Base-by-base conservation (phyloP, 2,113 vertebrate genomes). In the Panthera tigris region DNA sequence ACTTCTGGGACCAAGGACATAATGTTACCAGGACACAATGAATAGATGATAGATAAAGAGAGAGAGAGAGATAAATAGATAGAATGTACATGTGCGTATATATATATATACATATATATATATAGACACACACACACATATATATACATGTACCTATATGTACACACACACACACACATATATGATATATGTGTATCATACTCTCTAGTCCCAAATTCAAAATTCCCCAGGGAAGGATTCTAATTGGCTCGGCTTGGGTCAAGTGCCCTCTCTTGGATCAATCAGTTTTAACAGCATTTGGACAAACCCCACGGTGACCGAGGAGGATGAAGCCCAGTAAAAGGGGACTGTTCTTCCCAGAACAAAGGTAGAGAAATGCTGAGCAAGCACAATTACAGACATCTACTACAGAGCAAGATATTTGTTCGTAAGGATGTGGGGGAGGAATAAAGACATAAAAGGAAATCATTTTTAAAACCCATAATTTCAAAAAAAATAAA, bases 341-440 rank as follows among this genome's bases (percentile, higher is more conserved):
- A 76, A 39, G 12, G 15, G 18, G 31, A 23, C 9, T 90, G 31
- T 71, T 95, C 73, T 78, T 91, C 63, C 36, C 50, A 78, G 61
- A 91, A 76, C n/a, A 88, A 25, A 61, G 29, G 25, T 45, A 74
- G 61, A 68, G 23, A 63, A 66, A 74, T 69, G 18, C 48, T 48
- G 12, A 93, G 41, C 57, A 93, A 92, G 93, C 21, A 55, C 9
- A 94, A n/a, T 39, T 83, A 88, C 7, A 83, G 19, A 74, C 5
- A 48, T 39, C 33, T n/a, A 68, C 69, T 50, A 27, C 5, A 91
- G 52, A 71, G 15, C 5, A 82, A 95, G 66, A 23, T 27, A 65
- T 55, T 61, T 90, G 13, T 82, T 74, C 89, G 45, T 68, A 93
- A 95, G 50, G 14, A 39, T n/a, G 23, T 18, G 21, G 41, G 2